Evolutionary conservation across 2,888 invertebrate genomes (phyloP), one percentile per base, ranked within the genome.

Genomic region (Pyrocoelia pectoralis): DNA sequence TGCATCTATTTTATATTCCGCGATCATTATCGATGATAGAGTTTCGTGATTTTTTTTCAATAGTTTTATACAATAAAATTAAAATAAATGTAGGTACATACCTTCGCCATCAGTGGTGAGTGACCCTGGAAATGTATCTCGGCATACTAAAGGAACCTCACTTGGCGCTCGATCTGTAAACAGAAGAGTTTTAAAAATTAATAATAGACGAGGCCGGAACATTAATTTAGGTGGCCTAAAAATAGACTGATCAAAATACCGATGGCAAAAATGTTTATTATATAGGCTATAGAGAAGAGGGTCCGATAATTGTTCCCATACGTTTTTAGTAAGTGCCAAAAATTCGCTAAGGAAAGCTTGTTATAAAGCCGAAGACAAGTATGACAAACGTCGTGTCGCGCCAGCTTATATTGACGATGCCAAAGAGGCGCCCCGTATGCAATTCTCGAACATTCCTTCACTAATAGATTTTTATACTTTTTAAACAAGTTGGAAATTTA

Each of bases 101-200:
- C 93, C 93, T 88, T 92, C 90, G 76, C 92, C 92, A 80, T 92
- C 91, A 78, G 93, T 93, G 80, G 92, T 90, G 75, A 92, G 86
- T 70, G 93, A 93, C 74, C 89, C 91, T 71, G 87, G 86, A 73
- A 84, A 86, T 79, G 87, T 87, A 83, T 88, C 85, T 82, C 88
- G 84, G 74, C 85, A 88, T 67, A 82, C 77, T 65, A 79, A 77
- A 70, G 82, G 79, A 78, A 87, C 87, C 84, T 92, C 92, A 80
- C 90, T 92, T 76, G 86, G 86, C 70, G 87, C 86, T 73, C 86
- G 85, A 82, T 87, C 88, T 88, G 83, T 66, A 85, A 86, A 69
- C 46, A 46, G 46, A 46, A 46, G 46, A 46, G 46, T 17, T 46
- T 46, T 46, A 53, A 38, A 50, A 53, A 53, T 53, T 53, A 53